phyloP scores from a whole-genome alignment of 1,140 invertebrate genomes.

The Tetragonula clypearis region DNA sequence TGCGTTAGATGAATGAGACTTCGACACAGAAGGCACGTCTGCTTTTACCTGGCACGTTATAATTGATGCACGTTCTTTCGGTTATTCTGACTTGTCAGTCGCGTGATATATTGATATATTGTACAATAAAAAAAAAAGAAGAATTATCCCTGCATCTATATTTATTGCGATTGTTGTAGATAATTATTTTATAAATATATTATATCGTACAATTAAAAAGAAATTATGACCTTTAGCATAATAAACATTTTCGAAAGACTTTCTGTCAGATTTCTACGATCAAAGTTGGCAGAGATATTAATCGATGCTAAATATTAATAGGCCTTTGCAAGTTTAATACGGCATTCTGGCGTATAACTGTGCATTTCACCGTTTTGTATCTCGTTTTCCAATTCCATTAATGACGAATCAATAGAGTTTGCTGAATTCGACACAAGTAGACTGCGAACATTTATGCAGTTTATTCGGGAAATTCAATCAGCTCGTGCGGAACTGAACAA shows the following conservation, averaged over 20 bases:
- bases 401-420: too few species aligned
- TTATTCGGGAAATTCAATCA: too few species aligned
- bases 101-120: too few species aligned
- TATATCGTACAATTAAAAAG: too few species aligned
- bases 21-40: neutral
- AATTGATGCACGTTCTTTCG: neutral
- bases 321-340: neutral
- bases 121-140: too few species aligned
- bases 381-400: neutral
- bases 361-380: neutral
- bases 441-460: too few species aligned
- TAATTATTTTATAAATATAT: too few species aligned
- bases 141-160: too few species aligned
- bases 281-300: neutral
- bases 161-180: too few species aligned
- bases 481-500: too few species aligned
- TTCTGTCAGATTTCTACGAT: neutral
- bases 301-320: neutral
- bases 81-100: neutral
- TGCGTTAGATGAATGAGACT: neutral
- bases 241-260: neutral
- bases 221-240: neutral
- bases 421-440: too few species aligned
- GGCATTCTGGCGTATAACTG: neutral
- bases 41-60: neutral